A percentile compares a stretch with the other conserved stretches of the same genome.
Evolutionary conservation across 2,888 invertebrate species (phyloP).

Genomic region (Catotricha subobsoleta): DNA sequence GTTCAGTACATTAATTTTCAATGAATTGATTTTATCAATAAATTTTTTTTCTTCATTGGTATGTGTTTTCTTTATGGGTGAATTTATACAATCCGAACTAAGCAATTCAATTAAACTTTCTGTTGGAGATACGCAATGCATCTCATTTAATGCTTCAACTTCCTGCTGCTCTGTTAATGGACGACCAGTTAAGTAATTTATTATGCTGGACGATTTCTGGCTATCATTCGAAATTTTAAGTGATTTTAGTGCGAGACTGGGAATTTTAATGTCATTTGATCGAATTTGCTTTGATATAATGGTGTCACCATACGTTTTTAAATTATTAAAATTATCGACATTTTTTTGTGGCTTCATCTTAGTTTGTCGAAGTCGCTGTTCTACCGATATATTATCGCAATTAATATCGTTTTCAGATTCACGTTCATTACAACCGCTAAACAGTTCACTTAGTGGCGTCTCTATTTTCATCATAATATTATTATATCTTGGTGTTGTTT

Average conservation of each 20-base stretch:
- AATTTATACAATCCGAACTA: neutral
- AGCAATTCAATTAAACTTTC: conserved; percentile 14
- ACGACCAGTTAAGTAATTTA: conserved; percentile 26
- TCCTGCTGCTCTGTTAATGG: conserved; percentile 27
- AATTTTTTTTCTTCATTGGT: neutral
- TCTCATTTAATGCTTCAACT: conserved; percentile 25
- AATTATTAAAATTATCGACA: neutral
- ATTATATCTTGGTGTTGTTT: neutral
- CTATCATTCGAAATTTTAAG: neutral
- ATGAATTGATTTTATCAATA: conserved; percentile 1
- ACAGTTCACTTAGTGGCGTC: no score
- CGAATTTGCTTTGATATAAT: neutral
- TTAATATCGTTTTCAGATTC: conserved; percentile 1
- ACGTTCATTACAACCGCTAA: no score
- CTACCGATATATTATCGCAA: neutral
- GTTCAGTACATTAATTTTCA: neutral
- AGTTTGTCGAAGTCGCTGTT: neutral
- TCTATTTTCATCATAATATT: no score
- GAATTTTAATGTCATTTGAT: no score
- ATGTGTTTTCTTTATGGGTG: neutral
- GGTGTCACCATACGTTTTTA: neutral
- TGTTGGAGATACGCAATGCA: conserved; percentile 26
- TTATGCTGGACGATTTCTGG: neutral
- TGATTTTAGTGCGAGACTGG: neutral
- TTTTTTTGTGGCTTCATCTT: neutral